Evolutionary conservation across 2,113 vertebrate species (phyloP).

Genomic region (Hippocampus abdominalis): DNA sequence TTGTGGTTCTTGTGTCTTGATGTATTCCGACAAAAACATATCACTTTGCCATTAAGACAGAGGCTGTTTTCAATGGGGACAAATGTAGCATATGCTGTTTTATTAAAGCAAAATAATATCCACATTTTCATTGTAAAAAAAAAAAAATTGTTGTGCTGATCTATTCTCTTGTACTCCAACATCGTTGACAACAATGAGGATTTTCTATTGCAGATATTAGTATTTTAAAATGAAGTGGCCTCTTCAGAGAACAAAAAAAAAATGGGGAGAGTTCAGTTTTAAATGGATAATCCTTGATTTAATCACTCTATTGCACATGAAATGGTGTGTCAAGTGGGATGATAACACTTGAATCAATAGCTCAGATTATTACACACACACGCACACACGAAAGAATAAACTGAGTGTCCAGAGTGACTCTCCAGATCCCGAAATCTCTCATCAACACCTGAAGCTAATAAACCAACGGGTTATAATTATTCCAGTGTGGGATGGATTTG

Average conservation of each 20-base stretch:
- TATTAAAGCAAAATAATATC: too few species aligned
- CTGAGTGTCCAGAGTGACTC: not conserved
- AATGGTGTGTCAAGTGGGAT: conserved; percentile 14
- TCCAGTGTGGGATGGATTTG: not conserved
- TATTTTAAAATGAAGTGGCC: conserved; percentile 10
- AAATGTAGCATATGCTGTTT: too few species aligned
- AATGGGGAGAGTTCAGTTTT: conserved; percentile 35
- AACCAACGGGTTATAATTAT: not conserved
- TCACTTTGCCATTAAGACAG: too few species aligned
- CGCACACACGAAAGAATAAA: conserved; percentile 1
- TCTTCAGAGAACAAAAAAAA: conserved; percentile 19
- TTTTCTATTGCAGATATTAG: conserved; percentile 5
- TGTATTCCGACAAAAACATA: too few species aligned
- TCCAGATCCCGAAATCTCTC: conserved; percentile 6
- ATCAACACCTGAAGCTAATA: not conserved
- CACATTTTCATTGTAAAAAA: not conserved
- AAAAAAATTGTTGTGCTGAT: not conserved
- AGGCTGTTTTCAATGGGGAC: too few species aligned
- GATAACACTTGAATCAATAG: conserved; percentile 43
- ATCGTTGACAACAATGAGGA: not conserved
- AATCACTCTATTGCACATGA: conserved; percentile 6
- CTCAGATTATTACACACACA: conserved; percentile 19
- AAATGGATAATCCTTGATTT: conserved; percentile 21
- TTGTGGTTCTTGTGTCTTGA: too few species aligned
- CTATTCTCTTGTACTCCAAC: not conserved